These are phyloP conservation scores for Cyprinodon diabolis DNA, from an alignment of 2,797 vertebrate species.

Conservation along the genomic window DNA sequence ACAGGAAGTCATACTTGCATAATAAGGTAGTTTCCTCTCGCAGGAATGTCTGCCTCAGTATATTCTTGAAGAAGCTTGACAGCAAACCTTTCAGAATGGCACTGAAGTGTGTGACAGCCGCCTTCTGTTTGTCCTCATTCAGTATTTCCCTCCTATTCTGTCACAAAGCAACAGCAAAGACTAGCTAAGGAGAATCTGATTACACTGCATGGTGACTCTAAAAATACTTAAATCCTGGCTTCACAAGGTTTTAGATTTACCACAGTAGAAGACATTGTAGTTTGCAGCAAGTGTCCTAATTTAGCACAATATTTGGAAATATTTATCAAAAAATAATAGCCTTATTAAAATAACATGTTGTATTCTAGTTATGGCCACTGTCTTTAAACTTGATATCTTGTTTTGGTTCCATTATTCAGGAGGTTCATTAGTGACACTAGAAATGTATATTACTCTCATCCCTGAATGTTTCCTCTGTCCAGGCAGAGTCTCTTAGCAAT, in stretches of 20 bases:
- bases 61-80: constrained; percentile 55
- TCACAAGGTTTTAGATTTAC: not conserved
- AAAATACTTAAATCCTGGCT: constrained; percentile 11
- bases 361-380: constrained; percentile 24
- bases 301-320: not conserved
- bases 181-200: constrained; percentile 11
- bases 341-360: constrained; percentile 28
- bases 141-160: constrained; percentile 31
- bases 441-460: not conserved
- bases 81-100: constrained; percentile 63
- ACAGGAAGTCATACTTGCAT: constrained; percentile 52
- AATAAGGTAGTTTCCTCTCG: constrained; percentile 47
- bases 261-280: not conserved
- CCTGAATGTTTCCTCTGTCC: constrained; percentile 15
- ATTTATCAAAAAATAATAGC: constrained; percentile 6
- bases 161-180: constrained; percentile 19
- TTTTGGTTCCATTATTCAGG: constrained; percentile 31
- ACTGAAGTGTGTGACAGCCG: constrained; percentile 72
- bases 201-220: not conserved
- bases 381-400: constrained; percentile 12
- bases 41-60: constrained; percentile 58
- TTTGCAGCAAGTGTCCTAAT: not conserved
- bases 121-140: constrained; percentile 55
- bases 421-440: constrained; percentile 32
- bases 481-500: constrained; percentile 18